Evolutionary conservation across 2,888 invertebrate genomes (phyloP), one percentile per base, ranked within the genome.

Genomic region (Lepetodrilus schrolli): DNA sequence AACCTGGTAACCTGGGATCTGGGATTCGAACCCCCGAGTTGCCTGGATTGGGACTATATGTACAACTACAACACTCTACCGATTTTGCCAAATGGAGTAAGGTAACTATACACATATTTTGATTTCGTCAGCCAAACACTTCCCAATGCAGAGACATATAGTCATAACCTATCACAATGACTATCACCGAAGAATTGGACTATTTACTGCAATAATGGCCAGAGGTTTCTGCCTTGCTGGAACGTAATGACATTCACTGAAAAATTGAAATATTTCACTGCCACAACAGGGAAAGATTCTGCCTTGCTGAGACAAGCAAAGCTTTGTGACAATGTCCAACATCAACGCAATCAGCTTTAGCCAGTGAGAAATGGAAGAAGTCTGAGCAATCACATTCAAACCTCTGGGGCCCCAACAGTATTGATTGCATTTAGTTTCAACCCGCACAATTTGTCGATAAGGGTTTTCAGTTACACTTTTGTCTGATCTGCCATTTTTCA

Each of bases 361-460:
- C 49, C 30, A 49, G 36, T 34, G 34, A 49, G 50, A 23, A n/a
- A 50, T 20, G 49, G 38, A 50, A 50, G 37, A 49, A 70, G 50
- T 36, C 23, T n/a, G n/a, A 21, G 49, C 70, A 70, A 70, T 70
- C 70, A 70, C 49, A 70, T 70, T 70, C 10, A 70, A 70, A 50
- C 70, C 70, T 70, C 70, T 36, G n/a, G 70, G 70, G 70, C 50
- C 17, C 26, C 30, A 37, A 50, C 26, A 21, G 36, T 70, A 70
- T 70, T 70, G 70, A 70, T 70, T 70, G 37, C 49, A 70, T 70
- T 70, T 50, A 48, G 34, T 70, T 70, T 50, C 50, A 37, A 37
- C 70, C 23, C 49, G 36, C 34, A 50, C 50, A 70, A 70, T 70
- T 70, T 70, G 37, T 37, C 70, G 50, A 36, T 70, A 58, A 30